These are phyloP conservation scores for Phenganax subtilis DNA, from an alignment of 92 coral and sea anemone genomes.

Conservation along the genomic window DNA sequence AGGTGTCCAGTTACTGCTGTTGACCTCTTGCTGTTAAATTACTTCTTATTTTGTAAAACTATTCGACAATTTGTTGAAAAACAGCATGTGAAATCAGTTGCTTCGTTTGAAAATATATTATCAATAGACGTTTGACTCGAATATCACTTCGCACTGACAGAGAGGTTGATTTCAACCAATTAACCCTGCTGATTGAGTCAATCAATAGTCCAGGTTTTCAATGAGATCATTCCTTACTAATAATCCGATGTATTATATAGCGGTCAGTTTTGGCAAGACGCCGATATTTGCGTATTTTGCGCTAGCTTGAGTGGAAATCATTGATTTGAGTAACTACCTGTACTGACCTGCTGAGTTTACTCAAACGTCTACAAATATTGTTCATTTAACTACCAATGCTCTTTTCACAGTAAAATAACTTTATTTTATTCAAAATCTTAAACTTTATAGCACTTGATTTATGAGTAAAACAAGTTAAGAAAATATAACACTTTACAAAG, in stretches of 20 bases:
- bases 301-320: slow-evolving; percentile 6
- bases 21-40: not conserved
- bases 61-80: slow-evolving; percentile 13
- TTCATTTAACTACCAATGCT: not conserved
- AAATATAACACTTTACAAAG: not conserved
- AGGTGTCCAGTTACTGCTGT: not conserved
- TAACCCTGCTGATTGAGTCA: not conserved
- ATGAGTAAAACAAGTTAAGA: not conserved
- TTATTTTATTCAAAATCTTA: not conserved
- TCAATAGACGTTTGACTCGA: not conserved
- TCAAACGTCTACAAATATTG: not conserved
- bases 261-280: no score
- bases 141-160: not conserved
- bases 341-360: slow-evolving; percentile 20
- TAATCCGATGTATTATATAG: not conserved
- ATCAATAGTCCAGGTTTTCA: not conserved
- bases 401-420: not conserved
- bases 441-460: not conserved
- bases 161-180: not conserved
- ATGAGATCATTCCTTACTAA: not conserved
- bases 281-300: not conserved
- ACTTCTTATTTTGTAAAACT: not conserved
- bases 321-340: slow-evolving; percentile 24
- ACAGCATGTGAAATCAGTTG: not conserved
- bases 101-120: not conserved